Evolutionary conservation across 1,140 invertebrate species (phyloP), one percentile per base, ranked within the genome.

Genomic region (Drosophila burlai): DNA sequence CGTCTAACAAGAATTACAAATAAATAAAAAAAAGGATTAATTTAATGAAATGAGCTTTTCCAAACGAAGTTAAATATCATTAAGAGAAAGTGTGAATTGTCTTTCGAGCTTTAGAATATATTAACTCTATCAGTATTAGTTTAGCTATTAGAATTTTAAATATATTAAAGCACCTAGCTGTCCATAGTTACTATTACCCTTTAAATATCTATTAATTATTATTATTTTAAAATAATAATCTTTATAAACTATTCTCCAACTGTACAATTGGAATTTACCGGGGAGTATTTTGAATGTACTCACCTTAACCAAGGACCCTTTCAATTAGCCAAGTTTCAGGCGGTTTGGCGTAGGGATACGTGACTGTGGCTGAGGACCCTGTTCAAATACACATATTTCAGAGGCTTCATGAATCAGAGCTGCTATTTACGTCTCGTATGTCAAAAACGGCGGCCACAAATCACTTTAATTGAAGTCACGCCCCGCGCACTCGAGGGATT

Each of bases 391-490:
- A 40, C n/a, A 55, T 63, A 49, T 15, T 78, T 78, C 21, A 61
- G 50, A 46, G 29, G 65, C 50, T 45, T 63, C 62, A 87, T 89
- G 71, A 89, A 89, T 87, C 84, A 81, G 74, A 55, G 43, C 60
- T 55, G 63, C 66, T 84, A 84, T 89, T 79, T 81, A 78, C 66
- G 81, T 87, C 85, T 55, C 26, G 75, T 81, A 81, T 89, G 84
- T 89, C 84, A 89, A 75, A 84, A 89, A 61, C 81, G 67, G 74
- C 71, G 83, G 81, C 66, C 69, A 90, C 84, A 89, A 89, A 89
- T 89, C 84, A 89, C 63, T 84, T 81, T 90, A 89, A 89, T 89
- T 89, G 81, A 89, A 90, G 83, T 65, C 60, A 84, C 84, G 84
- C 81, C 84, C 84, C 80, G 66, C 78, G 47, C 57, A 83, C 74